A percentile compares a stretch with the other conserved stretches of the same genome.
These are phyloP conservation scores for Dynastes hyllus DNA, from an alignment of 2,888 invertebrate genomes.

Conservation along the genomic window DNA sequence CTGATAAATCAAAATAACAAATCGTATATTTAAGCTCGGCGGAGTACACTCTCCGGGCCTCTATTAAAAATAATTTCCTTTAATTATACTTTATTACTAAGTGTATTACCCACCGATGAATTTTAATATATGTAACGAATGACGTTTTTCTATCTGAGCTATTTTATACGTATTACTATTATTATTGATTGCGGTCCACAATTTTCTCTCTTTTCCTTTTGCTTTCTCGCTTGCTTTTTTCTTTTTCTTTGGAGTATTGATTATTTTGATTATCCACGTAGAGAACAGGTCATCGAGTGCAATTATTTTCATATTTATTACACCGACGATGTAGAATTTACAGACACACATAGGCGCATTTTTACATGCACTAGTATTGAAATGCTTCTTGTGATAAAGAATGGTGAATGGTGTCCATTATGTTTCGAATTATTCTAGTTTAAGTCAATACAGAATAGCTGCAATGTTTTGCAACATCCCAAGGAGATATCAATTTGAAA, in stretches of 20 bases:
- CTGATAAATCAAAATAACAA: slow-evolving; percentile 72
- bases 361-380: too few relatives aligned
- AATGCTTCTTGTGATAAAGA: too few relatives aligned
- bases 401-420: too few relatives aligned
- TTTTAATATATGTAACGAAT: slow-evolving; percentile 54
- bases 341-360: too few relatives aligned
- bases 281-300: neutral
- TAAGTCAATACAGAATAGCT: too few relatives aligned
- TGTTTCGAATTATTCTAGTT: too few relatives aligned
- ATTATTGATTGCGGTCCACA: slow-evolving; percentile 26
- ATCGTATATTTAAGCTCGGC: slow-evolving; percentile 69
- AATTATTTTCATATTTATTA: slow-evolving; percentile 36
- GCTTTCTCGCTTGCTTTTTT: slow-evolving; percentile 1
- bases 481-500: too few relatives aligned
- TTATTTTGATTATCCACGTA: slow-evolving; percentile 16
- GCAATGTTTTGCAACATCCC: too few relatives aligned
- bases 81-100: slow-evolving; percentile 70
- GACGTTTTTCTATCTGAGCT: slow-evolving; percentile 24
- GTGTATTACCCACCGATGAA: slow-evolving; percentile 59
- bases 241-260: slow-evolving; percentile 2
- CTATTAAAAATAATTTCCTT: slow-evolving; percentile 70
- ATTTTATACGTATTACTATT: slow-evolving; percentile 24
- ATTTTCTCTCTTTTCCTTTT: slow-evolving; percentile 33
- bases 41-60: slow-evolving; percentile 62
- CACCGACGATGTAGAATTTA: neutral